Percentiles rank a stretch among this genome's conserved stretches.
These are phyloP conservation scores for Atherinomorus stipes DNA, from an alignment of 2,113 vertebrate genomes.

Conservation along the genomic window DNA sequence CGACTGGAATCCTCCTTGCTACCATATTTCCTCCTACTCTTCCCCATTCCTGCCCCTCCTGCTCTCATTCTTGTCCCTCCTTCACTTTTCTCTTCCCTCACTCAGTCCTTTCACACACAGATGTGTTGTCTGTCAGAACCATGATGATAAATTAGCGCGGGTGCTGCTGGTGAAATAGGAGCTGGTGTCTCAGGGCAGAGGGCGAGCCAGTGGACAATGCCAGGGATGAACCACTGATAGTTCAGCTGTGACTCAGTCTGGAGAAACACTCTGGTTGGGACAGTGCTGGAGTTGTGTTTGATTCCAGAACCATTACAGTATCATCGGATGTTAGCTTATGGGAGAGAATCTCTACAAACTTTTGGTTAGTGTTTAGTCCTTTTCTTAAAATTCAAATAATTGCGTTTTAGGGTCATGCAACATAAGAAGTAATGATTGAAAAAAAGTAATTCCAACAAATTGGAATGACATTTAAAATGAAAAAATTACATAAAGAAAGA, in stretches of 20 bases:
- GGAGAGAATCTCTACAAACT: no score
- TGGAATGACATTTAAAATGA: neutral
- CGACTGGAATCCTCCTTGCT: conserved; percentile 63
- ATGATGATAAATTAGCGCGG: conserved; percentile 83
- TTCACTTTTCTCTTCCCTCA: conserved; percentile 57
- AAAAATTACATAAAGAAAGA: no score
- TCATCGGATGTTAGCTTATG: no score
- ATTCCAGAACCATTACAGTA: conserved; percentile 5
- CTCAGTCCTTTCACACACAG: conserved; percentile 78
- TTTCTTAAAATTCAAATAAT: no score
- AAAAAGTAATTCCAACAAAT: no score
- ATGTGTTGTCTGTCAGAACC: conserved; percentile 80
- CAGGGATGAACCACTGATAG: conserved; percentile 74
- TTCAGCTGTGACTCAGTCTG: conserved; percentile 75
- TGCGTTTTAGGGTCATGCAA: no score
- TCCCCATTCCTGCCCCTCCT: conserved; percentile 14
- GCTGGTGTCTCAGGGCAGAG: conserved; percentile 76
- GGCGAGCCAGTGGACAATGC: conserved; percentile 74
- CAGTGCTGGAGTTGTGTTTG: conserved; percentile 35
- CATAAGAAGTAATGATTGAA: no score
- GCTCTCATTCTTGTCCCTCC: conserved; percentile 52
- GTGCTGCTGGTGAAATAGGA: conserved; percentile 81
- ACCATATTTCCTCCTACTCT: conserved; percentile 55
- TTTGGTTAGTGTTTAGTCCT: no score
- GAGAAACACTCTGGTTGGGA: conserved; percentile 53